phyloP scores from a whole-genome alignment of 2,888 invertebrate species.

The Chaetogeoica ovagalla region DNA sequence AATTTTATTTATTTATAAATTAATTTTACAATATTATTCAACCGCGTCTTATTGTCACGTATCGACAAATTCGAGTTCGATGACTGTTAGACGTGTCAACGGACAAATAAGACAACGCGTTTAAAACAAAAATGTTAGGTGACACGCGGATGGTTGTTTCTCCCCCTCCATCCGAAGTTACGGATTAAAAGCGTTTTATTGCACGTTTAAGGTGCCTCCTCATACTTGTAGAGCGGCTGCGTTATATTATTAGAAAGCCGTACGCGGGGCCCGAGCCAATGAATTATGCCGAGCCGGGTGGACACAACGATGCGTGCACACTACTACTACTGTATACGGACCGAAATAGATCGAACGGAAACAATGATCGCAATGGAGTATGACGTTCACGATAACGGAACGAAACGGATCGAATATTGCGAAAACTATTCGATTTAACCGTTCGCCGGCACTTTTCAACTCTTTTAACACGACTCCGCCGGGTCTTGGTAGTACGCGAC shows the following conservation, averaged over 20 bases:
- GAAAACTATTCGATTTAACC: background rate
- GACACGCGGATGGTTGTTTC: no score
- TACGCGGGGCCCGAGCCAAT: constrained; percentile 30
- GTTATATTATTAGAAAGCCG: constrained; percentile 45
- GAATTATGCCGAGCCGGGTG: constrained; percentile 38
- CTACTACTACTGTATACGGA: background rate
- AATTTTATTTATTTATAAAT: no score
- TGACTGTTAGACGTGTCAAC: no score
- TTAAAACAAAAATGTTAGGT: constrained; percentile 4
- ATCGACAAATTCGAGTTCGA: no score
- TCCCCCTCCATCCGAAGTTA: no score
- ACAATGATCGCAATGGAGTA: background rate
- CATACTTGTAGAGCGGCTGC: constrained; percentile 15
- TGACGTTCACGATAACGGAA: background rate
- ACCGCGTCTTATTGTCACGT: no score
- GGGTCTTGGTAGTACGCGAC: no score
- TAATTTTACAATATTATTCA: no score
- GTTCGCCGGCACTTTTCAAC: no score
- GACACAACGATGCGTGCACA: background rate
- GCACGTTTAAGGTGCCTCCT: constrained; percentile 44
- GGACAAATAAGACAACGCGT: no score
- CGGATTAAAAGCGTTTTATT: constrained; percentile 24
- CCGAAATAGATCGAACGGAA: constrained; percentile 47
- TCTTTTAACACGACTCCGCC: no score
- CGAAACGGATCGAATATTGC: no score